phyloP scores from a whole-genome alignment of 2,888 invertebrate genomes.

The Cephalotes varians region DNA sequence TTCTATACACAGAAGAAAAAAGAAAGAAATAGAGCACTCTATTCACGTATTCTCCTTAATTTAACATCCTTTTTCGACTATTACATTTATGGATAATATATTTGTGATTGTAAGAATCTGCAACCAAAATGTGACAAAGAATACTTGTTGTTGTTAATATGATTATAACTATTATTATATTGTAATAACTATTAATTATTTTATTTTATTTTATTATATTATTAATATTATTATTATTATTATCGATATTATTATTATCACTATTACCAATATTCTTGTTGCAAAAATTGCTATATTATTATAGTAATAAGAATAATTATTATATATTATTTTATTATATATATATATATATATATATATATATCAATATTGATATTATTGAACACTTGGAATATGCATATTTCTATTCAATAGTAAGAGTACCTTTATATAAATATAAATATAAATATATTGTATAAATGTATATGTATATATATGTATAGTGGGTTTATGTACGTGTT shows the following conservation, averaged over 20 bases:
- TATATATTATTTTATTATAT: constrained; percentile 72
- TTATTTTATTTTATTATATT: constrained; percentile 78
- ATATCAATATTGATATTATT: constrained; percentile 84
- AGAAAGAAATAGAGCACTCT: constrained; percentile 82
- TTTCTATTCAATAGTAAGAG: constrained; percentile 84
- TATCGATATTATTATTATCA: constrained; percentile 74
- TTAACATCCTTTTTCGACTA: constrained; percentile 84
- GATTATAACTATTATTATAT: constrained; percentile 84
- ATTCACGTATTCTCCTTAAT: constrained; percentile 83
- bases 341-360: constrained; percentile 79
- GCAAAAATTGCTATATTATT: constrained; percentile 81
- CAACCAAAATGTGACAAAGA: constrained; percentile 86
- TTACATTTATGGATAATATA: constrained; percentile 85
- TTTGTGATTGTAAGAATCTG: constrained; percentile 86
- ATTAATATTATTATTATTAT: constrained; percentile 76
- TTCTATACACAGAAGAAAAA: constrained; percentile 79
- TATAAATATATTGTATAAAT: constrained; percentile 74
- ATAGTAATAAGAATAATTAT: constrained; percentile 77
- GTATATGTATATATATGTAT: constrained; percentile 77
- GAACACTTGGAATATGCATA: constrained; percentile 83
- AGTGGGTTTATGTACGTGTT: constrained; percentile 78
- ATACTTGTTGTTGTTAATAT: constrained; percentile 86
- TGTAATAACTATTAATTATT: constrained; percentile 77
- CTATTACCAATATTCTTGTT: constrained; percentile 80
- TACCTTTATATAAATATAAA: constrained; percentile 80